These are phyloP conservation scores for Monoplex corrugatus DNA, from an alignment of 2,888 invertebrate genomes.

Conservation along the genomic window DNA sequence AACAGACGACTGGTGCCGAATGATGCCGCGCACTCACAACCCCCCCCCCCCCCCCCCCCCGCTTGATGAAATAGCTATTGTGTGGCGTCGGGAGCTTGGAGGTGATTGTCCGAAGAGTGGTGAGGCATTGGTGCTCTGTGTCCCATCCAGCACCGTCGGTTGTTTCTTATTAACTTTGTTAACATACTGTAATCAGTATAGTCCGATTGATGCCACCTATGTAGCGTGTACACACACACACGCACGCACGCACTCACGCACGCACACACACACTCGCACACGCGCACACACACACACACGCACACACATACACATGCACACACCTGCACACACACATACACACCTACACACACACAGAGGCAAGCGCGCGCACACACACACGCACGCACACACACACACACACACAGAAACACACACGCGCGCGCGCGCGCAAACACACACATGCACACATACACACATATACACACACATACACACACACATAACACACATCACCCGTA, in stretches of 20 bases:
- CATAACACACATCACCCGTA: background rate
- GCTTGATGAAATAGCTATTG: too few relatives aligned
- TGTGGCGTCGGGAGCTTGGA: too few relatives aligned
- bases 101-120: too few relatives aligned
- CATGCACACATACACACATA: background rate
- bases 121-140: too few relatives aligned
- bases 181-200: too few relatives aligned
- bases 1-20: too few relatives aligned
- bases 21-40: too few relatives aligned
- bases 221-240: background rate
- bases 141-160: too few relatives aligned
- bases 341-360: too few relatives aligned
- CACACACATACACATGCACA: background rate
- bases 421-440: background rate
- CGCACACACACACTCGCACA: background rate
- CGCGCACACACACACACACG: background rate
- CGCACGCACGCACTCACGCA: background rate
- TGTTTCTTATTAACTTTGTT: too few relatives aligned
- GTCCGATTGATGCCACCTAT: too few relatives aligned
- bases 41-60: too few relatives aligned
- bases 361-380: background rate
- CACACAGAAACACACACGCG: background rate
- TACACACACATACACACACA: background rate
- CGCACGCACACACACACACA: slow-evolving; percentile 26
- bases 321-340: background rate